These are phyloP conservation scores for Podarcis raffonei DNA, from an alignment of 2,113 vertebrate species.

Conservation along the genomic window DNA sequence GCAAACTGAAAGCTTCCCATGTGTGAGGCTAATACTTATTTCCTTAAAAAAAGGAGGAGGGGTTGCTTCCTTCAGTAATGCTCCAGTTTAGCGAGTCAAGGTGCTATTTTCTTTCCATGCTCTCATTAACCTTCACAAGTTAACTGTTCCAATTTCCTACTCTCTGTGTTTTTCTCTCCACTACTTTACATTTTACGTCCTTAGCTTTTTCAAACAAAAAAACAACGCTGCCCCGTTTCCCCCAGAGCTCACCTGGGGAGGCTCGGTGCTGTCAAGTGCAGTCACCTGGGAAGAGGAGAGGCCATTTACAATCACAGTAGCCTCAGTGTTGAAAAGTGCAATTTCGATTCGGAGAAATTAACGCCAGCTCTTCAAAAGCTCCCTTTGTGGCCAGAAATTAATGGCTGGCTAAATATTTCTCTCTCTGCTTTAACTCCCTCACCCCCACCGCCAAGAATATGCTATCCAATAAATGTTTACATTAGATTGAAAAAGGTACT, in stretches of 20 bases:
- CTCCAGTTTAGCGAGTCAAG: constrained; percentile 71
- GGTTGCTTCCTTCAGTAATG: constrained; percentile 65
- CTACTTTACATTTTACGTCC: constrained; percentile 75
- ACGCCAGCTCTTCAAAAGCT: constrained; percentile 72
- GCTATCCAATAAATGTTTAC: constrained; percentile 70
- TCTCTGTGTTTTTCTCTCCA: constrained; percentile 82
- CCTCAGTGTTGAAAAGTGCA: constrained; percentile 79
- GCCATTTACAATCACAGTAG: constrained; percentile 71
- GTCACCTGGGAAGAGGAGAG: constrained; percentile 69
- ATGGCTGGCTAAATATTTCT: constrained; percentile 61
- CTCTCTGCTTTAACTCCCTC: no score
- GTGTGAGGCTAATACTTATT: constrained; percentile 77
- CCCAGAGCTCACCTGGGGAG: constrained; percentile 69
- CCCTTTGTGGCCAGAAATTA: constrained; percentile 78
- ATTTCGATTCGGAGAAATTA: constrained; percentile 78
- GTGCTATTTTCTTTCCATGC: constrained; percentile 76
- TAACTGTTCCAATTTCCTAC: constrained; percentile 82
- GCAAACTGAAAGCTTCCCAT: constrained; percentile 79
- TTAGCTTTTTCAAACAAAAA: constrained; percentile 58
- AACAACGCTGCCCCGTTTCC: constrained; percentile 27
- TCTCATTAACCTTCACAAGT: constrained; percentile 78
- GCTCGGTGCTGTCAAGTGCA: constrained; percentile 75
- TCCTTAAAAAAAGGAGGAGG: constrained; percentile 70
- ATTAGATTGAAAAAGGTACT: constrained; percentile 54
- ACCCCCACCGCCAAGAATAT: no score